Evolutionary conservation across 2,113 vertebrate species (phyloP).

Genomic region (Hypocryptadius cinnamomeus): DNA sequence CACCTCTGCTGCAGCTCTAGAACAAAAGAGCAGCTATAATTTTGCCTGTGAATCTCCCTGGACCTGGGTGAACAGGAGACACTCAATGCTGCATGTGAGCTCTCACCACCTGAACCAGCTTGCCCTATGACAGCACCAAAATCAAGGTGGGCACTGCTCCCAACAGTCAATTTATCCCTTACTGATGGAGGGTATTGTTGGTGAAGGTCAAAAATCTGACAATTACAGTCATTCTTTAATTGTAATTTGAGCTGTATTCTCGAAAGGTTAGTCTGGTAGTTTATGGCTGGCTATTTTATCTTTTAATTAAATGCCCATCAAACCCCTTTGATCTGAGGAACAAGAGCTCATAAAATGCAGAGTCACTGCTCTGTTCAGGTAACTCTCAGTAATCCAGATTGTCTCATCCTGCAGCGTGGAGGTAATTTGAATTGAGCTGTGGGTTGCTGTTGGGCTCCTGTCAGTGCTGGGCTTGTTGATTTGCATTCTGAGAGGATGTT

Average conservation of each 20-base stretch:
- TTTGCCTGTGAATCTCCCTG: neutral
- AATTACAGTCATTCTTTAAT: constrained; percentile 15
- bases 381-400: neutral
- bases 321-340: neutral
- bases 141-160: neutral
- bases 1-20: neutral
- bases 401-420: neutral
- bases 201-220: neutral
- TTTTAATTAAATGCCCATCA: constrained; percentile 45
- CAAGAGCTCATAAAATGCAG: constrained; percentile 3
- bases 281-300: neutral
- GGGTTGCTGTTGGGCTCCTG: neutral
- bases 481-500: constrained; percentile 31
- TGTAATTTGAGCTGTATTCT: neutral
- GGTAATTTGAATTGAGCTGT: constrained; percentile 12
- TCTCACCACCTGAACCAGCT: neutral
- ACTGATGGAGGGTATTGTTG: neutral
- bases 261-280: neutral
- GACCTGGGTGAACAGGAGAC: neutral
- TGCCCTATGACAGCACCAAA: neutral
- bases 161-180: neutral
- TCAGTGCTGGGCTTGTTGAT: constrained; percentile 35
- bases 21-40: neutral
- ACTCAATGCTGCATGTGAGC: neutral
- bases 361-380: neutral